Percentiles rank a stretch among this genome's conserved stretches.
These are phyloP conservation scores for Drosophila sturtevanti DNA, from an alignment of 1,140 invertebrate genomes.

Conservation along the genomic window DNA sequence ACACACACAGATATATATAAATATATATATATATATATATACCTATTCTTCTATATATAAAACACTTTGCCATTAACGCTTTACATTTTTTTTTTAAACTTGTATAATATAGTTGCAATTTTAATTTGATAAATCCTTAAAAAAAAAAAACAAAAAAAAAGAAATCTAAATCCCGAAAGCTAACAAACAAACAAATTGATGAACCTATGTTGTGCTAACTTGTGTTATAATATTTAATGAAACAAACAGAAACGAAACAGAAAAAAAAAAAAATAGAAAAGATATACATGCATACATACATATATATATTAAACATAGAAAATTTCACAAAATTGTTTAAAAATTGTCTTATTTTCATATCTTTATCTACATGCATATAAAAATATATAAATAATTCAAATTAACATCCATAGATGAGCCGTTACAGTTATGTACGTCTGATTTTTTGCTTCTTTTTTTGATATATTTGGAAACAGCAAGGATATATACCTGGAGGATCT, in stretches of 20 bases:
- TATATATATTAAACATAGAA: neutral
- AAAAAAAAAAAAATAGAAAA: neutral
- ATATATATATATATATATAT: constrained; percentile 24
- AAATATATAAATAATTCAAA: neutral
- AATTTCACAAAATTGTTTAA: neutral
- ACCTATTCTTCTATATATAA: neutral
- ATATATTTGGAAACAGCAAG: too few relatives aligned
- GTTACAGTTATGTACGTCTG: neutral
- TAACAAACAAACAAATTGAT: neutral
- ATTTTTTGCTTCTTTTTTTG: neutral
- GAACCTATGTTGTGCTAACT: constrained; percentile 16
- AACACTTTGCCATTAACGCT: constrained; percentile 1
- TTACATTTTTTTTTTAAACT: neutral
- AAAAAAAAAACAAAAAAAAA: neutral
- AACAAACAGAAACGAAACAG: neutral
- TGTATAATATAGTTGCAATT: constrained; percentile 10
- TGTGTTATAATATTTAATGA: constrained; percentile 17
- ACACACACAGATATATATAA: constrained; percentile 1
- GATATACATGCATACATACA: neutral
- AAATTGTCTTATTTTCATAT: neutral
- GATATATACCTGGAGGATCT: too few relatives aligned
- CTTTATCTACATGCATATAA: too few relatives aligned
- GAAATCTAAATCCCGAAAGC: neutral
- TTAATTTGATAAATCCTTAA: neutral
- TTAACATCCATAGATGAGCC: neutral